Evolutionary conservation across 2,888 invertebrate species (phyloP).

Genomic region (Augochlorella aurata): DNA sequence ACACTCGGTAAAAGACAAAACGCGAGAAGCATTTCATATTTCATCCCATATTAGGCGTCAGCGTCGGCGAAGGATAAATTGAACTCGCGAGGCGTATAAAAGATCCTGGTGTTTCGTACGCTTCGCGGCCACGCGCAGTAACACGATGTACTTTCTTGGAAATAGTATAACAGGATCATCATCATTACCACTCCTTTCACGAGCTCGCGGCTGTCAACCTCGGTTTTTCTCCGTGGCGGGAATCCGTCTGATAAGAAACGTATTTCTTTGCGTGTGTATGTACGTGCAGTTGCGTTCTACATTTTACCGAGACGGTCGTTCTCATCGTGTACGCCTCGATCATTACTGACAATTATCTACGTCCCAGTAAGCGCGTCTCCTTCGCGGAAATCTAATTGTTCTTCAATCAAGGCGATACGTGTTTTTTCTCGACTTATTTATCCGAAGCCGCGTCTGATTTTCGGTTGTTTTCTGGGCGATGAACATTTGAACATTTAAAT

Average conservation of each 20-base stretch:
- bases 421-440: not conserved
- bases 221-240: slow-evolving; percentile 23
- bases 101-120: slow-evolving; percentile 18
- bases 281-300: slow-evolving; percentile 10
- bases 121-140: not conserved
- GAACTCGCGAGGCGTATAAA: not conserved
- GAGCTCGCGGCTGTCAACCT: slow-evolving; percentile 45
- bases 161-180: slow-evolving; percentile 51
- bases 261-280: slow-evolving; percentile 12
- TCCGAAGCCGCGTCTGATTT: not conserved
- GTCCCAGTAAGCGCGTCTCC: slow-evolving; percentile 7
- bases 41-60: slow-evolving; percentile 5
- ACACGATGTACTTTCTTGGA: slow-evolving; percentile 32
- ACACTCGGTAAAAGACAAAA: not conserved
- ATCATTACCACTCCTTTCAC: slow-evolving; percentile 53
- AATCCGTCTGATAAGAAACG: slow-evolving; percentile 20
- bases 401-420: slow-evolving; percentile 15
- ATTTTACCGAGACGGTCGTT: slow-evolving; percentile 29
- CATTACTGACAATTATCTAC: slow-evolving; percentile 48
- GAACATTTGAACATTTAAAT: too few species aligned
- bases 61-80: slow-evolving; percentile 26
- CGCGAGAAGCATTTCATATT: not conserved
- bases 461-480: not conserved
- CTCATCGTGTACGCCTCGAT: slow-evolving; percentile 24
- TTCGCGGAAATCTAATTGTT: slow-evolving; percentile 43